Conservation (phyloP, 2,888 invertebrate genomes). For the Phlogophora meticulosa region DNA sequence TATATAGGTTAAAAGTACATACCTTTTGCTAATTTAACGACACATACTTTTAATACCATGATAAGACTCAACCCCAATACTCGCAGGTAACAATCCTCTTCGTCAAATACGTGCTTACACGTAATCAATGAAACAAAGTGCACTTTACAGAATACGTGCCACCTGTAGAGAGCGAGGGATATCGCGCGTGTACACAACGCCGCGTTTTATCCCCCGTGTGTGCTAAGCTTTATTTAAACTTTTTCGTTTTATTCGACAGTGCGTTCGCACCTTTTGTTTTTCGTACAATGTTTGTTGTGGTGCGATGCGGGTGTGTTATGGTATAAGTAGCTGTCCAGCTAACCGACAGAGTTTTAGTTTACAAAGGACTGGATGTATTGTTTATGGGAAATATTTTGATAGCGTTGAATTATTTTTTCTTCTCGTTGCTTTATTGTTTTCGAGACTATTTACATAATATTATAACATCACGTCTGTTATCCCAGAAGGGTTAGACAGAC, state of each 20-base stretch:
- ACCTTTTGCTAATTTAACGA: background rate
- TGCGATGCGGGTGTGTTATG: constrained; percentile 47
- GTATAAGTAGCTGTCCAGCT: constrained; percentile 20
- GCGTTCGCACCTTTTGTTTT: constrained; percentile 64
- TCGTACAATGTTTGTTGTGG: constrained; percentile 47
- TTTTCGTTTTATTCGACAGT: constrained; percentile 56
- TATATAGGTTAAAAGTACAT: too few species aligned
- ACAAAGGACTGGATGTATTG: background rate
- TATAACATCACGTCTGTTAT: too few species aligned
- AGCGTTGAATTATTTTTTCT: background rate
- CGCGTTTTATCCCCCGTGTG: constrained; percentile 53
- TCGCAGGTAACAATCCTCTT: constrained; percentile 9
- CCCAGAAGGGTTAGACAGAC: too few species aligned
- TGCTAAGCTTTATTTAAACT: constrained; percentile 65
- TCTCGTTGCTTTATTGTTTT: background rate
- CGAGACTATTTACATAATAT: too few species aligned
- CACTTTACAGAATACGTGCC: constrained; percentile 74
- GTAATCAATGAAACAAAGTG: constrained; percentile 64
- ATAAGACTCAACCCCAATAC: background rate
- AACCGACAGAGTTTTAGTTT: constrained; percentile 13
- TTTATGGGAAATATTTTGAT: background rate
- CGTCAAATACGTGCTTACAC: constrained; percentile 47
- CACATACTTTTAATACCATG: background rate
- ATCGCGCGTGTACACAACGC: constrained; percentile 63
- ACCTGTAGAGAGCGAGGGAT: constrained; percentile 71